A percentile compares a stretch with the other conserved stretches of the same genome.
phyloP scores from a whole-genome alignment of 2,113 vertebrate genomes.

The Melozone crissalis region DNA sequence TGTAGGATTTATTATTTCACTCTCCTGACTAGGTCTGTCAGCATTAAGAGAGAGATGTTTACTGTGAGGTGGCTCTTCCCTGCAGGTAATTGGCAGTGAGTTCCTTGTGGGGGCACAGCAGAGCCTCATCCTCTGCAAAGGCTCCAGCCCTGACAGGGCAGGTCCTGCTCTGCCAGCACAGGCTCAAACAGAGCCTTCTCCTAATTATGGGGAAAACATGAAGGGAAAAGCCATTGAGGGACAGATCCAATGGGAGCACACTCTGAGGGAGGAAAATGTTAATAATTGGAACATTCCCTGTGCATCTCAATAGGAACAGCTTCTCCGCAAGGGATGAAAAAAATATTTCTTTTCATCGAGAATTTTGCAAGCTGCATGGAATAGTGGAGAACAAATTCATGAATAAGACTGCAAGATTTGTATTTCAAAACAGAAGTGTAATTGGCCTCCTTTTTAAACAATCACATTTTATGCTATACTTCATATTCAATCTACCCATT shows the following conservation, averaged over 20 bases:
- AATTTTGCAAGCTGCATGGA: not conserved
- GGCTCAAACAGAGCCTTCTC: not conserved
- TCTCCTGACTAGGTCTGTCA: not conserved
- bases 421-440: not conserved
- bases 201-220: not conserved
- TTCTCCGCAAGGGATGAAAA: not conserved
- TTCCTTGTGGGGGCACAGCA: not conserved
- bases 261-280: not conserved
- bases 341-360: not conserved
- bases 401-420: not conserved
- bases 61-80: not conserved
- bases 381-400: not conserved
- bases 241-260: not conserved
- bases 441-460: not conserved
- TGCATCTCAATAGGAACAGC: not conserved
- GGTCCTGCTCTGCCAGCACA: not conserved
- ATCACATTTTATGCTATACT: not conserved
- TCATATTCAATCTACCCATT: not conserved
- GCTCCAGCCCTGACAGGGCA: not conserved
- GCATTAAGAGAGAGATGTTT: slow-evolving; percentile 32
- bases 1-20: not conserved
- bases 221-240: not conserved
- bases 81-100: slow-evolving; percentile 34
- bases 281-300: not conserved
- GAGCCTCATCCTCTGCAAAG: not conserved